Percentiles rank a stretch among this genome's conserved stretches.
phyloP scores from a whole-genome alignment of 2,888 invertebrate species.

The Mayetiola destructor region DNA sequence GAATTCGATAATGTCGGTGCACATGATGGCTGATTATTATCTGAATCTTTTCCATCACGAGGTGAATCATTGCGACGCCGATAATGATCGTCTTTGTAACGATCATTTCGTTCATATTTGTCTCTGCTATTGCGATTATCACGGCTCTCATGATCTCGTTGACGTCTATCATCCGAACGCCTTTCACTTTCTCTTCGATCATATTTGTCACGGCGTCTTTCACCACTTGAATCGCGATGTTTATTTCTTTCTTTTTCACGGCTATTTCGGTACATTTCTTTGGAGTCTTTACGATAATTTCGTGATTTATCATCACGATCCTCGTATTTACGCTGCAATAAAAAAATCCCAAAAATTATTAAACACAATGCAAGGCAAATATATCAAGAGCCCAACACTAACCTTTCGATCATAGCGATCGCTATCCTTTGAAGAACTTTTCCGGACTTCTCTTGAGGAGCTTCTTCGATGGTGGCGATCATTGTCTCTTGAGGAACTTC shows the following conservation, averaged over 20 bases:
- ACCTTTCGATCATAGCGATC: background rate
- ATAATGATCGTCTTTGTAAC: too few species aligned
- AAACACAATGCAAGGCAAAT: too few species aligned
- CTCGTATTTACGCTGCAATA: background rate
- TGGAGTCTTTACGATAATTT: background rate
- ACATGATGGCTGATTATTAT: constrained; percentile 27
- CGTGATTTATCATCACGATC: background rate
- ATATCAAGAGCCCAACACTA: too few species aligned
- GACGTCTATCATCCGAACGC: background rate
- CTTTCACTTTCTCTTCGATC: constrained; percentile 18
- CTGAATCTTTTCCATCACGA: constrained; percentile 22
- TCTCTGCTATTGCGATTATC: constrained; percentile 18
- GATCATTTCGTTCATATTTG: constrained; percentile 27
- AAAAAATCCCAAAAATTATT: too few species aligned
- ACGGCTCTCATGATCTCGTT: background rate
- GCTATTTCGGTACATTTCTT: background rate
- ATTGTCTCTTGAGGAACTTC: background rate
- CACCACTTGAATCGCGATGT: background rate
- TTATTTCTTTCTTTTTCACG: background rate
- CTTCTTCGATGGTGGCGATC: background rate
- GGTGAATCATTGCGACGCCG: too few species aligned
- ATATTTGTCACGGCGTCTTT: background rate
- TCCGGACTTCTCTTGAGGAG: background rate
- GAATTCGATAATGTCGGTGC: background rate
- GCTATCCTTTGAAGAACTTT: background rate